phyloP scores from a whole-genome alignment of 2,888 invertebrate genomes.

The Eilema sororculum region DNA sequence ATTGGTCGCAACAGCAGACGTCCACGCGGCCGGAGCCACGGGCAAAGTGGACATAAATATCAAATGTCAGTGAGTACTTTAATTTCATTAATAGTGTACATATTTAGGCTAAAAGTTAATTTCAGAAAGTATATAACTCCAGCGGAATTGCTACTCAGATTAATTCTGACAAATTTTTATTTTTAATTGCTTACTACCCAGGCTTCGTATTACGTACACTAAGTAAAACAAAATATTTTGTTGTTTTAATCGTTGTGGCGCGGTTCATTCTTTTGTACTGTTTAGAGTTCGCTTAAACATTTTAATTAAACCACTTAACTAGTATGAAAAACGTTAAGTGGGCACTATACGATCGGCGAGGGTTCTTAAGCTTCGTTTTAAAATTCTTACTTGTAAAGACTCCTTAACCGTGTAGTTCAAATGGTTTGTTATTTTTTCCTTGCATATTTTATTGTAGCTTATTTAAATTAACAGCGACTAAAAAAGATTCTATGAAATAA shows the following conservation, averaged over 20 bases:
- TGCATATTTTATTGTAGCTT: constrained; percentile 36
- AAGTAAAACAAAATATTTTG: constrained; percentile 37
- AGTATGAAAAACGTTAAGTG: constrained; percentile 57
- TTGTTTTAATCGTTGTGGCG: constrained; percentile 41
- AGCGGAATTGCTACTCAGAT: too few relatives aligned
- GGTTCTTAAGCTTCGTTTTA: constrained; percentile 51
- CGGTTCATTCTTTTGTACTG: constrained; percentile 53
- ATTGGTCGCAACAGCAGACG: too few relatives aligned
- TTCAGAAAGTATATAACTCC: too few relatives aligned
- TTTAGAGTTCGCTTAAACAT: constrained; percentile 65
- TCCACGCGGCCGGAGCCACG: too few relatives aligned
- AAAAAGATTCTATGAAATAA: constrained; percentile 36
- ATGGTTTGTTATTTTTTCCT: constrained; percentile 38
- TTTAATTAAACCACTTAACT: constrained; percentile 76
- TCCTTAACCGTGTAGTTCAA: constrained; percentile 35
- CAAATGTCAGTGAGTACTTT: too few relatives aligned
- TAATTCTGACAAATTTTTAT: constrained; percentile 2
- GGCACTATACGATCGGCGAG: constrained; percentile 53
- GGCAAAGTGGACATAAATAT: too few relatives aligned
- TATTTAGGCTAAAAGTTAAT: too few relatives aligned
- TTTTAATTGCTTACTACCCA: constrained; percentile 32
- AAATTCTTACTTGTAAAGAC: constrained; percentile 53
- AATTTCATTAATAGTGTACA: too few relatives aligned
- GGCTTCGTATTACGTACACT: constrained; percentile 35
- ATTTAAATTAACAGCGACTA: constrained; percentile 37